phyloP scores from a whole-genome alignment of 35 echinoderm and acorn worm species.

The Hemicentrotus pulcherrimus region DNA sequence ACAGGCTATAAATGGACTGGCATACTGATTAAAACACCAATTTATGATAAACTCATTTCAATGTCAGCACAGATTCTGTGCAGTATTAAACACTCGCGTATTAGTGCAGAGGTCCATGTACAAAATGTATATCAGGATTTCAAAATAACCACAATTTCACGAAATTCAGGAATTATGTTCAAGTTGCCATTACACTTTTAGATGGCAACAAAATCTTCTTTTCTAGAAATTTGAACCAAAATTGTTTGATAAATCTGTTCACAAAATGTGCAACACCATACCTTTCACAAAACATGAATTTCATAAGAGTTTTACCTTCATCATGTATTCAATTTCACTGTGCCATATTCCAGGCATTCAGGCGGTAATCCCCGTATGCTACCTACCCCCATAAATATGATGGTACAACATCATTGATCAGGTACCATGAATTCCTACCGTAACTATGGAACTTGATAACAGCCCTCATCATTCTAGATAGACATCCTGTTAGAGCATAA shows the following conservation, averaged over 20 bases:
- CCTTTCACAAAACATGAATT: not conserved
- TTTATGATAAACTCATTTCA: too few species aligned
- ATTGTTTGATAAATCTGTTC: not conserved
- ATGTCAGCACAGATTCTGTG: too few species aligned
- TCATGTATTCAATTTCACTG: not conserved
- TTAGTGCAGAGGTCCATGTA: too few species aligned
- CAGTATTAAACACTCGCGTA: too few species aligned
- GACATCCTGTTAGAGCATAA: not conserved
- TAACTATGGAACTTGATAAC: not conserved
- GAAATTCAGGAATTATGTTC: not conserved
- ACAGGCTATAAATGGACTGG: too few species aligned
- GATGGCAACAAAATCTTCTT: not conserved
- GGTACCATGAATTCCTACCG: not conserved
- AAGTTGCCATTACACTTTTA: not conserved
- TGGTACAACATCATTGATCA: not conserved
- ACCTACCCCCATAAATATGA: not conserved
- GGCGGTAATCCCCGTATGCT: not conserved
- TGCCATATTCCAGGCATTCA: not conserved
- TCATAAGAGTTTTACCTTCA: not conserved
- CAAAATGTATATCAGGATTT: too few species aligned
- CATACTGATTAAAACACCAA: too few species aligned
- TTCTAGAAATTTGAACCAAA: not conserved
- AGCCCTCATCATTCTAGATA: not conserved
- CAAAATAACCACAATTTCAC: too few species aligned
- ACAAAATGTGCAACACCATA: not conserved